Evolutionary conservation across 2,888 invertebrate species (phyloP).

Genomic region (Acrobasis repandana): DNA sequence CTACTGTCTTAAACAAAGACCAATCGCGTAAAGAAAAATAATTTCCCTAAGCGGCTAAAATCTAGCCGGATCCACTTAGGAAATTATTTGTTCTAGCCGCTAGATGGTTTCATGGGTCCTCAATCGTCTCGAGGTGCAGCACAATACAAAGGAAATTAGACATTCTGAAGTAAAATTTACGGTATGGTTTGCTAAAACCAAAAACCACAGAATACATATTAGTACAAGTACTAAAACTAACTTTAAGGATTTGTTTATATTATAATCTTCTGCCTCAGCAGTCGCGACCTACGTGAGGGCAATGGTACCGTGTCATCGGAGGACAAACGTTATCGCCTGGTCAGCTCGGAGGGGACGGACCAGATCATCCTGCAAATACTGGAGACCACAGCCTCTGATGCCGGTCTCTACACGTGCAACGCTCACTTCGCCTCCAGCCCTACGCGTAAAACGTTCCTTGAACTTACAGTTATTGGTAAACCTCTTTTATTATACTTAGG

Average conservation of each 20-base stretch:
- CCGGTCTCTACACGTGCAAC: constrained; percentile 64
- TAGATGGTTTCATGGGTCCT: no score
- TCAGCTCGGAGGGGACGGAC: constrained; percentile 50
- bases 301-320: constrained; percentile 39
- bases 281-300: constrained; percentile 66
- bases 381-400: constrained; percentile 55
- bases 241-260: neutral
- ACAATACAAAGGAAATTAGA: no score
- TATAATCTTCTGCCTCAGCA: constrained; percentile 55
- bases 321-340: constrained; percentile 55
- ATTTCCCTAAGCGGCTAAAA: no score
- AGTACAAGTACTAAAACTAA: no score
- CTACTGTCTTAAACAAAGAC: neutral
- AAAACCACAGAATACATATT: no score
- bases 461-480: constrained; percentile 65
- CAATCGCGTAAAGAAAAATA: no score
- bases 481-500: constrained; percentile 10
- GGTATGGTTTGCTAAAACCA: neutral
- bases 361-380: constrained; percentile 56
- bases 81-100: no score
- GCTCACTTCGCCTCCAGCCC: constrained; percentile 69
- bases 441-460: constrained; percentile 59
- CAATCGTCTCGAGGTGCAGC: no score
- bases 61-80: no score
- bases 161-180: no score